Evolutionary conservation across 2,888 invertebrate species (phyloP).

Genomic region (Coenonympha glycerion): DNA sequence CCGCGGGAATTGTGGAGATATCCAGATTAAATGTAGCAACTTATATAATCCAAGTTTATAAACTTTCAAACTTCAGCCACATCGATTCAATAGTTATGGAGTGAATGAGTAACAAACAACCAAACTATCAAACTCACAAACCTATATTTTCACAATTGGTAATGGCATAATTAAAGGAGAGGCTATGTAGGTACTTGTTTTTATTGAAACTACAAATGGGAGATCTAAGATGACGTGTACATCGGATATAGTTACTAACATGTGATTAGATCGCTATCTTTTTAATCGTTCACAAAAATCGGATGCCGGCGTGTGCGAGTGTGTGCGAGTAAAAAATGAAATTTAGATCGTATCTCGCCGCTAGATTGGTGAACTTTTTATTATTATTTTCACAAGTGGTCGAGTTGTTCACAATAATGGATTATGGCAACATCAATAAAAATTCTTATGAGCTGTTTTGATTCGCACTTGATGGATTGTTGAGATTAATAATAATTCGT

Average conservation of each 20-base stretch:
- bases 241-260: conserved; percentile 33
- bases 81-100: too few species aligned
- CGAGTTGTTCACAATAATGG: conserved; percentile 1
- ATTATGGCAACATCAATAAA: conserved; percentile 3
- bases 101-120: too few species aligned
- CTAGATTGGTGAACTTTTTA: conserved; percentile 8
- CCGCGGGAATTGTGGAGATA: too few species aligned
- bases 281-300: conserved; percentile 35
- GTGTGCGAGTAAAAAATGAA: conserved; percentile 30
- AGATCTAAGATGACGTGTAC: conserved; percentile 22
- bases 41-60: too few species aligned
- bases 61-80: too few species aligned
- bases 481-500: neutral
- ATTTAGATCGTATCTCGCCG: conserved; percentile 22
- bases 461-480: neutral
- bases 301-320: conserved; percentile 23
- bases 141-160: too few species aligned
- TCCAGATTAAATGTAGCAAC: too few species aligned
- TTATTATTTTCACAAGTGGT: conserved; percentile 6
- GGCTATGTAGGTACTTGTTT: too few species aligned
- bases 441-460: conserved; percentile 6
- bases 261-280: conserved; percentile 38
- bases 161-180: too few species aligned
- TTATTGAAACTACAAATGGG: conserved; percentile 21
- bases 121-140: too few species aligned